Evolutionary conservation across 2,797 vertebrate genomes (phyloP).

Genomic region (Melanogrammus aeglefinus): DNA sequence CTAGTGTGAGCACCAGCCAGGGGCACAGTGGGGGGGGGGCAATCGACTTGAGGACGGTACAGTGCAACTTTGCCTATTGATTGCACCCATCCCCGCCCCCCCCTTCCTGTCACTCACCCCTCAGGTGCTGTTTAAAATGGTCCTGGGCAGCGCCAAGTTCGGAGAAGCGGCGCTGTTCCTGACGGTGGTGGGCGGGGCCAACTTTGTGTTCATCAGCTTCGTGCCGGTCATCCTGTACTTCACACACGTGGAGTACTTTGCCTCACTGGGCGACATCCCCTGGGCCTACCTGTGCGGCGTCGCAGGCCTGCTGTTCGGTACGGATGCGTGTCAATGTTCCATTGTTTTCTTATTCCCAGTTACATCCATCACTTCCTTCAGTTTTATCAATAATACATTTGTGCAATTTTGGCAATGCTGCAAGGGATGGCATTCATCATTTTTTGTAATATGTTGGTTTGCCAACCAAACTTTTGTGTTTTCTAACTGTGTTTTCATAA

Average conservation of each 20-base stretch:
- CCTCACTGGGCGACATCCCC: constrained; percentile 81
- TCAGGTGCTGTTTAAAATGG: constrained; percentile 96
- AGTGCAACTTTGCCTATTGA: too few species aligned
- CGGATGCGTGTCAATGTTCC: constrained; percentile 28
- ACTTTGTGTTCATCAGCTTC: constrained; percentile 87
- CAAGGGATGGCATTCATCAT: not conserved
- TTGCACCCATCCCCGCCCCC: too few species aligned
- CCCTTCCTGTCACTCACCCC: constrained; percentile 16
- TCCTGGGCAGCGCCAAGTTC: constrained; percentile 94
- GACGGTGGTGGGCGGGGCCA: constrained; percentile 87
- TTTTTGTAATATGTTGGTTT: not conserved
- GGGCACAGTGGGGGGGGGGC: too few species aligned
- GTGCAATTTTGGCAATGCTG: not conserved
- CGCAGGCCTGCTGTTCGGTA: constrained; percentile 88
- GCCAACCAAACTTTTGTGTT: not conserved
- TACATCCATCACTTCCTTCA: not conserved
- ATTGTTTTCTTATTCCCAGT: not conserved
- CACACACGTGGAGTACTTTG: constrained; percentile 91
- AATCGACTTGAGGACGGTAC: too few species aligned
- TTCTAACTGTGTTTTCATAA: not conserved
- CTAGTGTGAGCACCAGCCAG: too few species aligned
- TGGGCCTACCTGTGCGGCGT: constrained; percentile 93
- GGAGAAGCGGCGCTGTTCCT: constrained; percentile 97
- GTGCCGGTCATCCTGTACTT: constrained; percentile 93
- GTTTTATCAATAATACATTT: not conserved